phyloP scores from a whole-genome alignment of 2,113 vertebrate genomes.

The Haliaeetus leucogaster region DNA sequence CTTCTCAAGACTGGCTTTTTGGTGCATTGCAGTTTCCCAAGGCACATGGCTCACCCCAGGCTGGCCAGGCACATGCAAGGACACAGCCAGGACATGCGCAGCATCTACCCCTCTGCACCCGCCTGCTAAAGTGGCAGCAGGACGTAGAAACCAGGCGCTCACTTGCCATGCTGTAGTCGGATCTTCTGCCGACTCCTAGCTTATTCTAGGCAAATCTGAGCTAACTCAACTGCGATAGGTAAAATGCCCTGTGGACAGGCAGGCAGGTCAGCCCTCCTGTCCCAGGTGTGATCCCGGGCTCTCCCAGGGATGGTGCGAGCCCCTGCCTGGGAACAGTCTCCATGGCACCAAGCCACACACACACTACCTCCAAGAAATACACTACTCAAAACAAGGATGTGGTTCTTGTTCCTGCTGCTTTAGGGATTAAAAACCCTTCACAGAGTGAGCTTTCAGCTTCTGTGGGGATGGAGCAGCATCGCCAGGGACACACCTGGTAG shows the following conservation, averaged over 20 bases:
- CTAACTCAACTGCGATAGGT: accelerated
- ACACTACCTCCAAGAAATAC: accelerated
- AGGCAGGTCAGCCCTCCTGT: not conserved
- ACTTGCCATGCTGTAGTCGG: accelerated
- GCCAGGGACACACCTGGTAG: no score
- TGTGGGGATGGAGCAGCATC: not conserved
- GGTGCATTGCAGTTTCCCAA: not conserved
- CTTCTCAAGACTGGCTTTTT: not conserved
- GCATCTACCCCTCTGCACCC: no score
- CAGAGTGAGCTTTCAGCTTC: not conserved
- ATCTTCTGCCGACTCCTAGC: not conserved
- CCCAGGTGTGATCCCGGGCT: not conserved
- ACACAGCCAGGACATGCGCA: not conserved
- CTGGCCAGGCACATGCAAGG: accelerated
- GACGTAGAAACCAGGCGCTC: accelerated
- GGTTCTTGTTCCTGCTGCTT: not conserved
- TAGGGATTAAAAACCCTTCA: not conserved
- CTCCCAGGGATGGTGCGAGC: not conserved
- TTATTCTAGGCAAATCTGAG: not conserved
- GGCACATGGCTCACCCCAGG: not conserved
- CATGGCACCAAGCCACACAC: accelerated
- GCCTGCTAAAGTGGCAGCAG: not conserved
- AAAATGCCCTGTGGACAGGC: not conserved
- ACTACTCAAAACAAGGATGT: accelerated
- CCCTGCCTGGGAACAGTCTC: not conserved